Evolutionary conservation across 1,140 invertebrate species (phyloP), one percentile per base, ranked within the genome.

Genomic region (Drosophila ohnishii): DNA sequence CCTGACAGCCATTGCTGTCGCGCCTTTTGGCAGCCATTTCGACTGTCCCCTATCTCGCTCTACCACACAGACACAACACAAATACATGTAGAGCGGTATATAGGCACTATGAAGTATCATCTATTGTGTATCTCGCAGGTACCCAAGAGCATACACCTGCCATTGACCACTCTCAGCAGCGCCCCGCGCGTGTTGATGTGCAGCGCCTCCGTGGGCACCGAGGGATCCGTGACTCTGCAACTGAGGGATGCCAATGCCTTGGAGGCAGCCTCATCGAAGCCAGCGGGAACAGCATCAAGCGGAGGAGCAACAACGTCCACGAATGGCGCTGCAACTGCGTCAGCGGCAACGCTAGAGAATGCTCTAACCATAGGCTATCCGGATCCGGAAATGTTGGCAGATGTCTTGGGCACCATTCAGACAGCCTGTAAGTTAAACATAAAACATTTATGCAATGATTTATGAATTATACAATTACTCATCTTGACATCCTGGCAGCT

Each of bases 111-210:
- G 62, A 76, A 70, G 73, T 71, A 57, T 59, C 69, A 65, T 56
- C 45, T 65, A 71, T 87, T 80, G 63, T 72, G 25, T 65, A 40
- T 50, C 60, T 37, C 66, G 37, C 56, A 92, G 91, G 90, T 92
- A 75, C 82, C 88, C 55, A 90, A 90, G 58, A 92, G 89, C 70
- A 83, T 92, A 62, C 92, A 93, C 76, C 91, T 93, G 90, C 93
- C 93, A 78, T 90, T 94, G 92, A 92, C 93, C 64, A 92, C 91
- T 86, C 92, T 93, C 80, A 92, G 92, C 83, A 92, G 92, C 69
- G 92, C 93, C 56, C 92, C 92, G 59, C 93, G 93, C 51, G 93
- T 94, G 84, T 91, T 94, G 75, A 94, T 94, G 93, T 94, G 94
- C 92, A 94, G 93, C 92, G 93, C 93, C 66, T 93, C 93, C 58